phyloP scores from a whole-genome alignment of 2,113 vertebrate genomes.

The Nettapus auritus region DNA sequence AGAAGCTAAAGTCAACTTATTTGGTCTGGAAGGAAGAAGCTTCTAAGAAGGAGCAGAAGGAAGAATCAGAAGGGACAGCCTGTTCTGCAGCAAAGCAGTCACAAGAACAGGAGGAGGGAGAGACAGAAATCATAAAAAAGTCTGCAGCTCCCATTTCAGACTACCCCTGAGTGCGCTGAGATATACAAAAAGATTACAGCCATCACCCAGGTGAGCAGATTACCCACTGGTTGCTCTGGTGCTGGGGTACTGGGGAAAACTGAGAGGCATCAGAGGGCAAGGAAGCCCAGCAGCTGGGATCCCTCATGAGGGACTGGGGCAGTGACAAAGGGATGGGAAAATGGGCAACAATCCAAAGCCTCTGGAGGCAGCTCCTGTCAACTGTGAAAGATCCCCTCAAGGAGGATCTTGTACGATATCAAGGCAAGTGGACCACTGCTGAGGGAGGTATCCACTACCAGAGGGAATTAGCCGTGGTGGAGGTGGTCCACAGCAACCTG shows the following conservation, averaged over 20 bases:
- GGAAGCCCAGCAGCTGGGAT: background rate
- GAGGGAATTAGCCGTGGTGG: background rate
- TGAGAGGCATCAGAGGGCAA: background rate
- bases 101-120: background rate
- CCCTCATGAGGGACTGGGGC: fast-evolving
- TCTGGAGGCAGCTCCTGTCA: background rate
- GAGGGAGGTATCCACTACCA: background rate
- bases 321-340: background rate
- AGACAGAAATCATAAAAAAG: background rate
- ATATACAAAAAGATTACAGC: background rate
- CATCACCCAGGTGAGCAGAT: background rate
- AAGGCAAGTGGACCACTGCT: background rate
- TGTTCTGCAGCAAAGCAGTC: background rate
- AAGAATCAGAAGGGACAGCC: background rate
- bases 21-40: background rate
- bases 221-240: background rate
- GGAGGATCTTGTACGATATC: background rate
- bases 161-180: background rate
- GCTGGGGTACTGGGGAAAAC: background rate
- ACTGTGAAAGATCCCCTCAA: background rate
- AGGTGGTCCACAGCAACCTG: background rate
- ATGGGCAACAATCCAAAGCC: background rate
- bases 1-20: background rate
- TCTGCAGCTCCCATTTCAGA: background rate
- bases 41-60: background rate